Evolutionary conservation across 2,113 vertebrate genomes (phyloP), one percentile per base, ranked within the genome.

Genomic region (Colistium nudipinnis): DNA sequence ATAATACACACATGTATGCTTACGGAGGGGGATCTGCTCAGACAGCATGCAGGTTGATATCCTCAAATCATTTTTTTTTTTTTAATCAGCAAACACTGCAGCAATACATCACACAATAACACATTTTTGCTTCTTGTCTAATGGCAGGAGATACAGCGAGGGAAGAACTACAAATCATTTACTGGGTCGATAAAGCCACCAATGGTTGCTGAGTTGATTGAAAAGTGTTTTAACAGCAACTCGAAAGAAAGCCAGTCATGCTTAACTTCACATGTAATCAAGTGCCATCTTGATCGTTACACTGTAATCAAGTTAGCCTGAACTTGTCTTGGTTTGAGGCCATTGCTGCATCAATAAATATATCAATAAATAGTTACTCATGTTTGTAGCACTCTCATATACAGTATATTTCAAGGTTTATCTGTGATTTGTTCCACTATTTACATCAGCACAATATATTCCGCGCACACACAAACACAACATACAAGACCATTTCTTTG

Each of bases 371-470:
- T 86, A 85, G n/a, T 62, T 78, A 51, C 51, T 74, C 19, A 14
- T 64, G 44, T 70, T 72, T 75, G 52, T 82, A 78, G 85, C 64
- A 83, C 77, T 90, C 78, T 83, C 62, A 78, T 85, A 76, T 83
- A 83, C 85, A 80, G 54, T 22, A 77, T 79, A 84, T n/a, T 70
- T 79, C 57, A 77, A 85, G 78, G 70, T 87, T 77, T 52, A 78
- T 78, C 73, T 82, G 73, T 74, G 72, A 79, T 64, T 77, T 83
- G 51, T 84, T 78, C 61, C 68, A 83, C 33, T 87, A 89, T 89
- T 87, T 91, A 88, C 84, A 85, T 70, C 43, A 84, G 59, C 73
- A 84, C 81, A 44, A 86, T 66, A 79, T 65, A 72, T 24, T 78
- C 38, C 43, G 19, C 39, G 16, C 20, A 35, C 53, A 13, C 33